Base-by-base conservation (phyloP, 37 sponge, comb jelly and placozoan species). In the Petrosia ficiformis region DNA sequence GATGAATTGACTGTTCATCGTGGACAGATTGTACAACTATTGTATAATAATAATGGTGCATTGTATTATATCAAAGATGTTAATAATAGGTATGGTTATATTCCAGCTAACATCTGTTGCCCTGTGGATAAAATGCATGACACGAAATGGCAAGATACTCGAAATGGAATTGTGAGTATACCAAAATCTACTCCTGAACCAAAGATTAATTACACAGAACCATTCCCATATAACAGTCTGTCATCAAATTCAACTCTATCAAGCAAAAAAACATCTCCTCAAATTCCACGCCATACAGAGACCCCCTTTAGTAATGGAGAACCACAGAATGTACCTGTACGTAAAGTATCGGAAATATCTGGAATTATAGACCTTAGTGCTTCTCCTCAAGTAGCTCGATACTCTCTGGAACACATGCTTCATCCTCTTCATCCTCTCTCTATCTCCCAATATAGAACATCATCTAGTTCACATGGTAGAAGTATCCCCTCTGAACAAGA, bases 1-100 rank as follows among this genome's bases (percentile, higher is more conserved):
- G 85, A 85, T 56, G 79, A 85, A 39, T 37, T 85, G 34, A 63
- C 34, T 30, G 74, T 78, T 22, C n/a, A 33, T 19, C 54, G 85
- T 35, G 85, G 85, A 0, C 75, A 78, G 30, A 57, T 85, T 26
- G 68, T 85, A 4, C 79, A 85, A 59, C 58, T 34, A 0, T 48
- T 85, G n/a, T 78, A 67, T 57, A 66, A 54, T 1, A 59, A 85
- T 14, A n/a, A n/a, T 14, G 59, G 69, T 2, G 57, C 54, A 29
- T 73, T 72, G 74, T 19, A 56, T 37, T 78, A 78, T 26, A 79
- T 78, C 35, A 39, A 74, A 31, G 35, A 78, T 65, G 42, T 85
- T 39, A 59, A 85, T 28, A 57, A 59, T 3, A 25, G 44, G 16
- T 64, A 58, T 66, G 85, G 85, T 5, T 85, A 85, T 43, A 25